Conservation (phyloP, 2,113 vertebrate species). For the Pundamilia nyererei region DNA sequence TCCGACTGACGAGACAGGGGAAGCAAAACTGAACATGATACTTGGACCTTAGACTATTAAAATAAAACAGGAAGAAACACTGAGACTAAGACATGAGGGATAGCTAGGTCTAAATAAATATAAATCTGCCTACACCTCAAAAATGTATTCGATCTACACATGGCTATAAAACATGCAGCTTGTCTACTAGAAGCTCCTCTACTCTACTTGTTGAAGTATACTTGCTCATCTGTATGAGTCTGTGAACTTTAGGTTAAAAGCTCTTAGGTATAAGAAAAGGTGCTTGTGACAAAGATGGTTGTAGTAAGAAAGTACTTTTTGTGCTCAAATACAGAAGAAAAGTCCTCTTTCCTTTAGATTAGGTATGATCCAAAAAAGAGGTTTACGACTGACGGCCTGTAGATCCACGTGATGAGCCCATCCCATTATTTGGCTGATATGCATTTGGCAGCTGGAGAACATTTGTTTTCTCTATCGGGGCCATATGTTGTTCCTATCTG, state of each 20-base stretch:
- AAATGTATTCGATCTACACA: accelerated
- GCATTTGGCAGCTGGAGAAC: neutral
- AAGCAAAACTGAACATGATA: neutral
- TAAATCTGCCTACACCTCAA: neutral
- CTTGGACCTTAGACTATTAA: neutral
- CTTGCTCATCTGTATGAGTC: neutral
- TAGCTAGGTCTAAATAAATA: neutral
- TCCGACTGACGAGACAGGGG: neutral
- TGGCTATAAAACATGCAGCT: neutral
- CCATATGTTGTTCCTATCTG: neutral
- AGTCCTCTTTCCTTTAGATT: neutral
- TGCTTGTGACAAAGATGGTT: neutral
- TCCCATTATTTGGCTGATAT: neutral
- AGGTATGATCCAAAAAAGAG: neutral
- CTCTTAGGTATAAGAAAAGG: neutral
- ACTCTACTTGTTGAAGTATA: neutral
- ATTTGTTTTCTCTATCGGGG: neutral
- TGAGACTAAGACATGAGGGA: neutral
- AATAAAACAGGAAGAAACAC: neutral
- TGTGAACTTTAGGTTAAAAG: neutral
- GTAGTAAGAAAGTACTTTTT: neutral
- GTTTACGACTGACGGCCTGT: accelerated
- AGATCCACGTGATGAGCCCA: neutral
- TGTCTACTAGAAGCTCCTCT: neutral
- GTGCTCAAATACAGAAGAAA: neutral